phyloP scores from a whole-genome alignment of 2,888 invertebrate genomes.

The Megalurothrips usitatus region DNA sequence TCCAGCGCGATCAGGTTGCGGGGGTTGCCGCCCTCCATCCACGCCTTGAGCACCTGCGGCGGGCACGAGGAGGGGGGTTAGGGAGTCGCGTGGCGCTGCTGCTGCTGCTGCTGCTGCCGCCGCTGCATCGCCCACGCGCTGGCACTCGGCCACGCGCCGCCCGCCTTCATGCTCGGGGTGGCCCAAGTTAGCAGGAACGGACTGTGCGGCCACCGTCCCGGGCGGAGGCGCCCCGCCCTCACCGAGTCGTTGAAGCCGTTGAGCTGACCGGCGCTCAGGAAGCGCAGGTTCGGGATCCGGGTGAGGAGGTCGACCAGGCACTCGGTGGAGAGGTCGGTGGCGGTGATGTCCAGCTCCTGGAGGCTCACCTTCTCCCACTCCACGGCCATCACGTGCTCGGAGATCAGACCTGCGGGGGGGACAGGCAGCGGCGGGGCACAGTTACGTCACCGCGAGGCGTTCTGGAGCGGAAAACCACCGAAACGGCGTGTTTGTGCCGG shows the following conservation, averaged over 20 bases:
- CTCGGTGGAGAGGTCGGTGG: constrained; percentile 91
- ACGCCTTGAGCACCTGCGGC: constrained; percentile 73
- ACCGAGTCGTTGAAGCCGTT: constrained; percentile 96
- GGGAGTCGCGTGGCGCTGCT: no score
- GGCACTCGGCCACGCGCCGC: no score
- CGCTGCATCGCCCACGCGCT: no score
- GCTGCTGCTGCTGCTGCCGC: no score
- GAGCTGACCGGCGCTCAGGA: constrained; percentile 91
- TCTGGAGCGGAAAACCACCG: neutral
- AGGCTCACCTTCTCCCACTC: constrained; percentile 97
- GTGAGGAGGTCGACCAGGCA: constrained; percentile 89
- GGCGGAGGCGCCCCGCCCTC: neutral
- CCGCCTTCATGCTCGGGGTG: no score
- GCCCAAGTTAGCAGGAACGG: no score
- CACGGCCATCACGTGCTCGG: constrained; percentile 89
- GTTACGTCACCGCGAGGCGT: neutral
- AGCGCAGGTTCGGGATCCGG: constrained; percentile 77
- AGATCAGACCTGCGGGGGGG: constrained; percentile 67
- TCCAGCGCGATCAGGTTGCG: constrained; percentile 81
- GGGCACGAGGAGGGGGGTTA: no score
- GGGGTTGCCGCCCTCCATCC: constrained; percentile 77
- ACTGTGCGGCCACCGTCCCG: no score
- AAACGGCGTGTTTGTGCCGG: neutral
- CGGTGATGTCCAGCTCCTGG: constrained; percentile 94
- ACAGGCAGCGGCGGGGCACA: neutral